Evolutionary conservation across 2,113 vertebrate genomes (phyloP).

Genomic region (Zootoca vivipara): DNA sequence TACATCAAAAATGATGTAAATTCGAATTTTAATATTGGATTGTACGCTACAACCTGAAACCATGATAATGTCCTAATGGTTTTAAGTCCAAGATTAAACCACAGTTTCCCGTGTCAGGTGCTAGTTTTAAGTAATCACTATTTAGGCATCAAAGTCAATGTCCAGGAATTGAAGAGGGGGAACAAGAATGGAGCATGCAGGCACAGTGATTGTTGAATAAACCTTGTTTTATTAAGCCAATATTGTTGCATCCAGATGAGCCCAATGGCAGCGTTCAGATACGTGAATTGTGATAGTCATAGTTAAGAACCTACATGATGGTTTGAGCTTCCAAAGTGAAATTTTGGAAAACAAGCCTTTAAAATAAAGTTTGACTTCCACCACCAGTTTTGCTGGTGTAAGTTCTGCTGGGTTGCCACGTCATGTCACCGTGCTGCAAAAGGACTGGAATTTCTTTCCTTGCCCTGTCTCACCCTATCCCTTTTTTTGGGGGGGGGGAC

Average conservation of each 20-base stretch:
- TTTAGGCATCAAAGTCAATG: background rate
- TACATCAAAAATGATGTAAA: background rate
- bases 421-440: too few relatives aligned
- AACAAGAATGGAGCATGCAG: background rate
- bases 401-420: too few relatives aligned
- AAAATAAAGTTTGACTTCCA: background rate
- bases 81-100: background rate
- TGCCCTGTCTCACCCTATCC: too few relatives aligned
- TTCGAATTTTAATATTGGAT: background rate
- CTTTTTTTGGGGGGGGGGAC: too few relatives aligned
- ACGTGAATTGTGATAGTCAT: background rate
- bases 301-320: background rate
- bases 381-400: background rate
- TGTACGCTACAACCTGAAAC: background rate
- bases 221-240: background rate
- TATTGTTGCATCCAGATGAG: background rate
- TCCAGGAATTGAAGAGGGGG: background rate
- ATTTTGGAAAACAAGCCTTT: background rate
- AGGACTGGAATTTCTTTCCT: too few relatives aligned
- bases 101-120: background rate
- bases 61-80: background rate
- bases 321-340: too few relatives aligned
- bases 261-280: background rate
- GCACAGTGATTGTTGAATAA: background rate
- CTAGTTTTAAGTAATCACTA: background rate